Conservation (phyloP, 1,140 invertebrate genomes). For the Drosophila ercepeae region DNA sequence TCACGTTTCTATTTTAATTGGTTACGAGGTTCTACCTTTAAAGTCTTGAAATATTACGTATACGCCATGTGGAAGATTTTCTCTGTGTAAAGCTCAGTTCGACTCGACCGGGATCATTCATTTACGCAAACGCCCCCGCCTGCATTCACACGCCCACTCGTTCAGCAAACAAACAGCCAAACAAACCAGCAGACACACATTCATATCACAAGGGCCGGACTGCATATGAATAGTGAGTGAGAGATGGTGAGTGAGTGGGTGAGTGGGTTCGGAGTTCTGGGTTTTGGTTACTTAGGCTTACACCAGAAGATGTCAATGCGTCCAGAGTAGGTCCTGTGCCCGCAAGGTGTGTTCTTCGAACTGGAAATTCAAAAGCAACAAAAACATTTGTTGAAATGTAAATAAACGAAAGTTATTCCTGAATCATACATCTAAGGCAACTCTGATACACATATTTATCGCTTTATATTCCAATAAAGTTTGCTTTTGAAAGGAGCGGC, state of each 20-base stretch:
- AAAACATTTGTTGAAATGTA: background rate
- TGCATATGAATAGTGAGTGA: conserved; percentile 74
- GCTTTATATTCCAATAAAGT: conserved; percentile 23
- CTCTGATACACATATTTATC: conserved; percentile 8
- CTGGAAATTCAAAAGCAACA: background rate
- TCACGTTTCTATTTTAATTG: no score
- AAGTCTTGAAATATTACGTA: background rate
- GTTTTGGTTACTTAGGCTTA: conserved; percentile 44
- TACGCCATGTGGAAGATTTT: background rate
- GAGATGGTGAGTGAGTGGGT: conserved; percentile 12
- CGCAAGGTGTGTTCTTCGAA: no score
- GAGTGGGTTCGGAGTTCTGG: background rate
- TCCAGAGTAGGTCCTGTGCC: conserved; percentile 10
- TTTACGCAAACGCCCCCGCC: conserved; percentile 66
- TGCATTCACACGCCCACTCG: conserved; percentile 54
- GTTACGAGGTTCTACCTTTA: background rate
- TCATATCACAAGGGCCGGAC: conserved; percentile 42
- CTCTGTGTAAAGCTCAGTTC: conserved; percentile 10
- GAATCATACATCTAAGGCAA: no score
- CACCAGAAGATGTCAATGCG: conserved; percentile 11
- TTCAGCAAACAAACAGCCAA: conserved; percentile 49
- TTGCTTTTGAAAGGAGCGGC: conserved; percentile 12
- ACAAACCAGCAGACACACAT: conserved; percentile 29
- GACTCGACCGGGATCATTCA: conserved; percentile 65
- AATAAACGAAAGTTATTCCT: background rate